Evolutionary conservation across 2,797 vertebrate species (phyloP).

Genomic region (Bradypodion pumilum): DNA sequence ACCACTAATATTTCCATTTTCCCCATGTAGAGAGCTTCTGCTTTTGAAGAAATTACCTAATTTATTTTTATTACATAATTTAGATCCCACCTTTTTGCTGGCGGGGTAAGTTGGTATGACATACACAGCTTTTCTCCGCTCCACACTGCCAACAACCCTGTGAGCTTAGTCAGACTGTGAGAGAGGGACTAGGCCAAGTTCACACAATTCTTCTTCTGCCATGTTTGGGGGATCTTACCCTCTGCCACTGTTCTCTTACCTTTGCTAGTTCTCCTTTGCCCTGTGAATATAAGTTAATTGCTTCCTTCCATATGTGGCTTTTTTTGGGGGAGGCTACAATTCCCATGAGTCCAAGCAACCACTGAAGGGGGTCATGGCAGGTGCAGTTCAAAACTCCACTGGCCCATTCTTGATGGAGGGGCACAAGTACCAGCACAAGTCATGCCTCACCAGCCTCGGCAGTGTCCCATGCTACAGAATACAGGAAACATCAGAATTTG

Average conservation of each 20-base stretch:
- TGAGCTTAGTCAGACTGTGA: not conserved
- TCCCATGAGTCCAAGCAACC: too few species aligned
- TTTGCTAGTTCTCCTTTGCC: not conserved
- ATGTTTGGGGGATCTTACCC: not conserved
- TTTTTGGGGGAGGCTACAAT: too few species aligned
- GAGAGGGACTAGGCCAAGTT: not conserved
- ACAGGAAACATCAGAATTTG: not conserved
- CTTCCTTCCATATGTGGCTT: too few species aligned
- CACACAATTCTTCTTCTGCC: too few species aligned
- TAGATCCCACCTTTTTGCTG: not conserved
- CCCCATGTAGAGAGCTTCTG: too few species aligned
- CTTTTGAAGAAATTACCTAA: too few species aligned
- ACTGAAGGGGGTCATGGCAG: too few species aligned
- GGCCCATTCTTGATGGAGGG: not conserved
- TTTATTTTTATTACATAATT: not conserved
- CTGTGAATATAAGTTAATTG: too few species aligned
- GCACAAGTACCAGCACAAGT: not conserved
- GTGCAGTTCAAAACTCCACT: too few species aligned
- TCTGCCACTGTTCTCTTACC: not conserved
- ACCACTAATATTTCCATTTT: conserved; percentile 10
- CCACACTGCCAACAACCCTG: not conserved
- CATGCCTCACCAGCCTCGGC: not conserved
- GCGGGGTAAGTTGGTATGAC: not conserved
- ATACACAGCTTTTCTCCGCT: not conserved
- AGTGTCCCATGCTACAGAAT: not conserved